Evolutionary conservation across 2,888 invertebrate species (phyloP), one percentile per base, ranked within the genome.

Genomic region (Gastrophysa polygoni): DNA sequence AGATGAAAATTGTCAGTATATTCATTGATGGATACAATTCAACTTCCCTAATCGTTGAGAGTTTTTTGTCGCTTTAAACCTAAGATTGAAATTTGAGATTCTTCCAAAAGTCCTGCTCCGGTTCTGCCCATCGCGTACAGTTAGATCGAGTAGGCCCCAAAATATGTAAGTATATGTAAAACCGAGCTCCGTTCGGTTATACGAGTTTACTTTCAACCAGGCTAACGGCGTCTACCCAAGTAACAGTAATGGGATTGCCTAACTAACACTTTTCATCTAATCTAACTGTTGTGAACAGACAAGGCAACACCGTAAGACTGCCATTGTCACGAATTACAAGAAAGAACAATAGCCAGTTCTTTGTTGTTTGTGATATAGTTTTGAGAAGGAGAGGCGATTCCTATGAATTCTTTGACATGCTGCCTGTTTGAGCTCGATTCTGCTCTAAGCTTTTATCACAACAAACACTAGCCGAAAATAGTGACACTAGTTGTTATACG

Each of bases 191-290:
- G 61, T 69, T 71, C 73, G 69, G 73, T 69, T 72, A 73, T 24
- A 46, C 61, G 61, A 71, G 70, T 73, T 73, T 72, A 73, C 73
- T 73, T 73, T 73, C 73, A 70, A 69, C 70, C 65, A 60, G 61
- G 63, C 54, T 69, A 71, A 71, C 71, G 73, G 71, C 60, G 57
- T 21, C 58, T 68, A 57, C 14, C 14, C 47, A 63, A 63, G 61
- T 68, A 64, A 68, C 64, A 68, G 67, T 70, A 70, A 73, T 70
- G 67, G 68, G 66, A 69, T 71, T 71, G 70, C 67, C 63, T 66
- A 67, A 68, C 69, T 70, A 69, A 70, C 72, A 73, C 71, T 73
- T 72, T 72, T 73, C 70, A 69, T 63, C 54, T 49, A 57, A 54
- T 60, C 38, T 68, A 70, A 70, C 70, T 64, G 69, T 72, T 65